These are phyloP conservation scores for Bos javanicus DNA, from an alignment of 2,113 vertebrate genomes.

Conservation along the genomic window DNA sequence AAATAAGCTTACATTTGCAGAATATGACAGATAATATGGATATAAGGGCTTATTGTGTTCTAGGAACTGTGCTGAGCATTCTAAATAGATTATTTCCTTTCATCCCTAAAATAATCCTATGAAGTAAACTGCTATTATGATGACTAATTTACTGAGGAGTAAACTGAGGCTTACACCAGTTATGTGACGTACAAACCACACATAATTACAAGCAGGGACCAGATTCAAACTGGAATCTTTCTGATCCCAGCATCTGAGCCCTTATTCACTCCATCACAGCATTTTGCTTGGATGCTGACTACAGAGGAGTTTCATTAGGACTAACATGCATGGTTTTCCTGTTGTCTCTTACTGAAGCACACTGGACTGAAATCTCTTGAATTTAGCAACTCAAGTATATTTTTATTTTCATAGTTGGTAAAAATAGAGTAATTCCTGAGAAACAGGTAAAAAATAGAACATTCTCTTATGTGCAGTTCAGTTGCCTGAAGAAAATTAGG, in stretches of 20 bases:
- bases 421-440: not conserved
- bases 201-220: not conserved
- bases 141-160: not conserved
- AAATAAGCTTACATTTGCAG: not conserved
- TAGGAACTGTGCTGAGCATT: not conserved
- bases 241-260: not conserved
- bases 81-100: not conserved
- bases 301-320: not conserved
- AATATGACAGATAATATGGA: not conserved
- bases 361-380: not conserved
- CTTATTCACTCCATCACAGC: not conserved
- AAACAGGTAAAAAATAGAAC: not conserved
- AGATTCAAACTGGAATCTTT: not conserved
- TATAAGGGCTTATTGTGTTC: not conserved
- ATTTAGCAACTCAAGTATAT: not conserved
- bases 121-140: not conserved
- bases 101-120: not conserved
- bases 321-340: not conserved
- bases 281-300: not conserved
- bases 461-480: not conserved
- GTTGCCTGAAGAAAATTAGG: not conserved
- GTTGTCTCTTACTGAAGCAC: not conserved
- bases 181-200: not conserved
- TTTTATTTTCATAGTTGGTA: not conserved
- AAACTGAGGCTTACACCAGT: not conserved